phyloP scores from a whole-genome alignment of 2,797 vertebrate species.

The Propithecus deckenii region DNA sequence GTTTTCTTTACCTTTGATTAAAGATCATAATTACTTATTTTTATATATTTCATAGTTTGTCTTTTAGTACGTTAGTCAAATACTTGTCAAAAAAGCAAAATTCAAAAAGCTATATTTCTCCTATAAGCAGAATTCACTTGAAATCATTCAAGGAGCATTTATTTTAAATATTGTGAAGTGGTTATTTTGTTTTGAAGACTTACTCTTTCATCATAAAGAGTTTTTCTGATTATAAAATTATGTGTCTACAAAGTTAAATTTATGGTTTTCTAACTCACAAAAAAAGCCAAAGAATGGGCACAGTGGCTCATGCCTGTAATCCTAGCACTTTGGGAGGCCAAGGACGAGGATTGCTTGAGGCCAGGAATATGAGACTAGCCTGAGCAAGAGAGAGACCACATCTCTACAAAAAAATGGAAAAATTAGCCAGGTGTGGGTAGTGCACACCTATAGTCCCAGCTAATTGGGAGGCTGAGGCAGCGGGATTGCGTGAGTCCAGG shows the following conservation, averaged over 20 bases:
- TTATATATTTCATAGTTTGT: not conserved
- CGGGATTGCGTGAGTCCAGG: not conserved
- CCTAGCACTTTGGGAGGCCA: not conserved
- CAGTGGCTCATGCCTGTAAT: not conserved
- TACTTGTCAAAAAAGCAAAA: slow-evolving; percentile 21
- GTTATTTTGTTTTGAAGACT: not conserved
- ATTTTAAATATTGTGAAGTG: slow-evolving; percentile 2
- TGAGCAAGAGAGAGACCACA: not conserved
- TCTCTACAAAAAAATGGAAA: not conserved
- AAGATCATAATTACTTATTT: not conserved
- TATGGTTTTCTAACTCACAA: not conserved
- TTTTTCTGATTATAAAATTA: slow-evolving; percentile 7
- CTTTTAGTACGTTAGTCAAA: not conserved
- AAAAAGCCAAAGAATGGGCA: not conserved
- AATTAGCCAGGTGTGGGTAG: not conserved
- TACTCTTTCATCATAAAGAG: not conserved
- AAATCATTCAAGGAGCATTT: not conserved
- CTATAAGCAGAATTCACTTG: slow-evolving; percentile 33
- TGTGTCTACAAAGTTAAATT: not conserved
- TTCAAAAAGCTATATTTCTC: not conserved
- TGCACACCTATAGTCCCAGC: not conserved
- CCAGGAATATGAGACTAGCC: not conserved
- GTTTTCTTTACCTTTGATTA: slow-evolving; percentile 7
- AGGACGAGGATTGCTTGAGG: not conserved
- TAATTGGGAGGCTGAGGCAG: not conserved